Percentiles rank a stretch among this genome's conserved stretches.
Conservation (phyloP, 2,888 invertebrate species). For the Cabera pusaria region DNA sequence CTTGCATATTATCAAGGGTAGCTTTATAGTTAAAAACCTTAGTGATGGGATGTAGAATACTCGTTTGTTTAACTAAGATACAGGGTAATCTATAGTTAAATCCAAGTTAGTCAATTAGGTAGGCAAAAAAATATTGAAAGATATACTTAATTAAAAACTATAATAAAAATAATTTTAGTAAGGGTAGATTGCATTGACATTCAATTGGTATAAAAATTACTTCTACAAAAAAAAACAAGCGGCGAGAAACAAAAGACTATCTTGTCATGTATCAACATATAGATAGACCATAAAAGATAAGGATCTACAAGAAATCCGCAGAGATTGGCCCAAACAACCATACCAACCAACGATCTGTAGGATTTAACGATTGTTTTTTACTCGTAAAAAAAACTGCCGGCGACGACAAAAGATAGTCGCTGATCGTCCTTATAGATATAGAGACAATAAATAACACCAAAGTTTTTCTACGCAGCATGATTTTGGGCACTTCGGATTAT, state of each 20-base stretch:
- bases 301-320: slow-evolving; percentile 73
- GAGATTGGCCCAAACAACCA: slow-evolving; percentile 53
- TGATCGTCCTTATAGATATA: slow-evolving; percentile 63
- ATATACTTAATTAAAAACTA: too few relatives aligned
- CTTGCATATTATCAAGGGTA: too few relatives aligned
- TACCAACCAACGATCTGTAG: slow-evolving; percentile 54
- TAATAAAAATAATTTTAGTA: too few relatives aligned
- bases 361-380: slow-evolving; percentile 66
- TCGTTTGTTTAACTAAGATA: too few relatives aligned
- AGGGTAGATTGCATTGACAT: neutral
- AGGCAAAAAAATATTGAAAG: too few relatives aligned
- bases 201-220: neutral
- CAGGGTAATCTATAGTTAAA: too few relatives aligned
- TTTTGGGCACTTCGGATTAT: slow-evolving; percentile 21
- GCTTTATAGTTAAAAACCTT: too few relatives aligned
- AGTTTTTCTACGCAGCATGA: slow-evolving; percentile 44
- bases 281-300: slow-evolving; percentile 67
- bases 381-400: slow-evolving; percentile 63
- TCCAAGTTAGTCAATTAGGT: too few relatives aligned
- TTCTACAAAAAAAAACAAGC: slow-evolving; percentile 8
- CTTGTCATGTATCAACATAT: slow-evolving; percentile 29
- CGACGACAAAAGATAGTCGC: slow-evolving; percentile 66
- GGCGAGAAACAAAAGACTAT: slow-evolving; percentile 30
- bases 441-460: slow-evolving; percentile 74
- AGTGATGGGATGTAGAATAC: too few relatives aligned